These are phyloP conservation scores for Neotoma lepida DNA, from an alignment of 2,113 vertebrate species.

Conservation along the genomic window DNA sequence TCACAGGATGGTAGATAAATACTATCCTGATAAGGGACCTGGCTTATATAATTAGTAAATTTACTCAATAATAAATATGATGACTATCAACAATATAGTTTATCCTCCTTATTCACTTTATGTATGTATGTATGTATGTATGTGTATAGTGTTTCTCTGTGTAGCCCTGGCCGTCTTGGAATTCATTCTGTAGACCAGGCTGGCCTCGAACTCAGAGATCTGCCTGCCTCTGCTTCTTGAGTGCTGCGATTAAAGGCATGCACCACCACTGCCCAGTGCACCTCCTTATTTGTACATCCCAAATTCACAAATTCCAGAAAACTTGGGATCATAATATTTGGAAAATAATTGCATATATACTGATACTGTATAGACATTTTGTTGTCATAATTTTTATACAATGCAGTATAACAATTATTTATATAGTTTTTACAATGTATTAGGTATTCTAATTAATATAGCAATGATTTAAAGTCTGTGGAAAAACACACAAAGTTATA, in stretches of 20 bases:
- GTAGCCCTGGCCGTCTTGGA: background rate
- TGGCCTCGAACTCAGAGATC: background rate
- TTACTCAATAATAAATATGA: constrained; percentile 38
- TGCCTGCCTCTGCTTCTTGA: background rate
- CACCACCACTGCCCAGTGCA: no score
- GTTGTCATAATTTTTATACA: background rate
- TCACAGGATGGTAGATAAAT: background rate
- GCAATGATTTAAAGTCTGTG: background rate
- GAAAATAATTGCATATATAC: background rate
- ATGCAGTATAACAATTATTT: background rate
- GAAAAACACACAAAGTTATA: no score
- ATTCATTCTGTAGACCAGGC: background rate
- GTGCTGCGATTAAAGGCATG: background rate
- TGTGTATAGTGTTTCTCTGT: background rate
- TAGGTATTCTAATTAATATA: background rate
- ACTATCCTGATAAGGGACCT: background rate
- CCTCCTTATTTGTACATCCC: background rate
- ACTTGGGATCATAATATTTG: background rate
- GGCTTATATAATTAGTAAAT: background rate
- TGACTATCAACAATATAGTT: background rate
- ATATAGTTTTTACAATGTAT: background rate
- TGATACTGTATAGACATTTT: background rate
- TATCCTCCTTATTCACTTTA: background rate
- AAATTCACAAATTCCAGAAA: background rate
- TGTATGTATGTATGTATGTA: no score